Evolutionary conservation across 2,888 invertebrate genomes (phyloP).

Genomic region (Globia sparganii): DNA sequence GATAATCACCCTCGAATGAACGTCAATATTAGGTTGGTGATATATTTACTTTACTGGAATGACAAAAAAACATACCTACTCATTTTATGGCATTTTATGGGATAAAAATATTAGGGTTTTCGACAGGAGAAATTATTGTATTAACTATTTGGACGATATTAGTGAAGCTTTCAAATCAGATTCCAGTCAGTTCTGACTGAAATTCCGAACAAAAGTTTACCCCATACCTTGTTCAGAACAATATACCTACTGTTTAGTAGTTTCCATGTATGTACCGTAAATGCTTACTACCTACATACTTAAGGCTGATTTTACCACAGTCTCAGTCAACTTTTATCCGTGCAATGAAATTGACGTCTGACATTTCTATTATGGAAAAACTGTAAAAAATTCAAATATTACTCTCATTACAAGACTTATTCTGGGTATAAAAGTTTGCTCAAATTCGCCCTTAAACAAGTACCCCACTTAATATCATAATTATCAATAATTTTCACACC

Average conservation of each 20-base stretch:
- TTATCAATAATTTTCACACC: too few species aligned
- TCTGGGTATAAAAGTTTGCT: too few species aligned
- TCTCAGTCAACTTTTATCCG: too few species aligned
- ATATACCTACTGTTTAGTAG: not conserved
- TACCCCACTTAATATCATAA: too few species aligned
- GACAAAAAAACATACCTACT: not conserved
- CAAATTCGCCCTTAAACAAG: too few species aligned
- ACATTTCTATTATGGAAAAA: too few species aligned
- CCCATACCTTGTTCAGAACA: constrained; percentile 27
- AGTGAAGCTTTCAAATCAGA: constrained; percentile 18
- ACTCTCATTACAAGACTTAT: too few species aligned
- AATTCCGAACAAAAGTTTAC: constrained; percentile 27
- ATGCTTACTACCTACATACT: not conserved
- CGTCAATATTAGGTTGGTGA: constrained; percentile 28
- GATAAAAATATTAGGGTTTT: not conserved
- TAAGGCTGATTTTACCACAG: too few species aligned
- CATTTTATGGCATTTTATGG: not conserved
- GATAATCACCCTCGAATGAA: constrained; percentile 55
- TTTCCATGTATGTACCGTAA: not conserved
- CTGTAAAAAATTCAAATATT: too few species aligned
- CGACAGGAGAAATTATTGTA: not conserved
- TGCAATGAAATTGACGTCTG: too few species aligned
- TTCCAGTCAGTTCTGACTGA: not conserved
- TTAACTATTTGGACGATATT: constrained; percentile 17
- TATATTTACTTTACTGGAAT: constrained; percentile 2